Conservation (phyloP, 2,113 vertebrate genomes). For the Propithecus coquereli region DNA sequence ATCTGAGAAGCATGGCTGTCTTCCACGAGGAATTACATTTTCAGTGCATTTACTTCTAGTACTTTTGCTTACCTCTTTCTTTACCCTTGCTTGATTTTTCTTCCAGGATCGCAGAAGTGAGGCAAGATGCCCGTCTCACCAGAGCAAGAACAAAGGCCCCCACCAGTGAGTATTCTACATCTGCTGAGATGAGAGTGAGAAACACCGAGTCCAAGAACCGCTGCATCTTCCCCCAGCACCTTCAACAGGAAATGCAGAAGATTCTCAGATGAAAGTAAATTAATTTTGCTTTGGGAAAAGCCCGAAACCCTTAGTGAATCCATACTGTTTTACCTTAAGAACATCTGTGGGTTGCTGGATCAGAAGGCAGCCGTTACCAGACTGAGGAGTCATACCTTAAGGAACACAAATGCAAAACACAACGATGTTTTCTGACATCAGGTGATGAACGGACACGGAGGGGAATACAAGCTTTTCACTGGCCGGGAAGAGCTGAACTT, state of each 20-base stretch:
- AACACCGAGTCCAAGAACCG: background rate
- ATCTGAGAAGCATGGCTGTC: constrained; percentile 47
- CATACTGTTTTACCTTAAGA: background rate
- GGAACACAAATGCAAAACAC: background rate
- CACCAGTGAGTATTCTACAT: background rate
- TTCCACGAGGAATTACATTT: constrained; percentile 64
- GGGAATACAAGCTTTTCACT: background rate
- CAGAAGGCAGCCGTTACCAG: background rate
- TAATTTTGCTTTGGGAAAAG: constrained; percentile 12
- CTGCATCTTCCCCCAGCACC: background rate
- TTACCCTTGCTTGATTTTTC: constrained; percentile 63
- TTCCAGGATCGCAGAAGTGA: constrained; percentile 66
- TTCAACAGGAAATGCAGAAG: constrained; percentile 34
- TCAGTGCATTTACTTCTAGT: background rate
- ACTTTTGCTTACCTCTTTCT: background rate
- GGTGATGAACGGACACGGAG: constrained; percentile 49
- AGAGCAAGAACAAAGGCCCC: constrained; percentile 19
- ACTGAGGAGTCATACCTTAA: background rate
- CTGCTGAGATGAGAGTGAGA: constrained; percentile 48
- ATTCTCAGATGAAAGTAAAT: constrained; percentile 26
- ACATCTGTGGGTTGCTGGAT: constrained; percentile 10
- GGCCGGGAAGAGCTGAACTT: background rate
- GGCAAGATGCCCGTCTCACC: background rate
- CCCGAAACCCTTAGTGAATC: background rate
- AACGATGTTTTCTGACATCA: constrained; percentile 19